These are phyloP conservation scores for Parthenolecanium corni DNA, from an alignment of 2,888 invertebrate genomes.

Conservation along the genomic window DNA sequence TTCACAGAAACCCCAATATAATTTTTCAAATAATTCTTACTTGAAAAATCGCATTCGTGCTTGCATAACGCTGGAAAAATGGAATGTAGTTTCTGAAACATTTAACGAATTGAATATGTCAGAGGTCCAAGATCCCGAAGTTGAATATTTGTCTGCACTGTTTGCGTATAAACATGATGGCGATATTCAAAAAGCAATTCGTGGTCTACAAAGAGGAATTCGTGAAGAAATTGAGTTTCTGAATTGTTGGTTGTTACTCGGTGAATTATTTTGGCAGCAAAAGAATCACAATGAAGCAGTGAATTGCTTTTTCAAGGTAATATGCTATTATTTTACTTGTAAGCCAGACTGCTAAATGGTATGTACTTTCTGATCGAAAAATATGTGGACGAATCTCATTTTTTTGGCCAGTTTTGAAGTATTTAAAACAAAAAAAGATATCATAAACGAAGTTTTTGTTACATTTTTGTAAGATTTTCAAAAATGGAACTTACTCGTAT, in stretches of 20 bases:
- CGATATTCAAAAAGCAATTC: background rate
- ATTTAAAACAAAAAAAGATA: too few relatives aligned
- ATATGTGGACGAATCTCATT: too few relatives aligned
- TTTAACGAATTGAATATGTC: background rate
- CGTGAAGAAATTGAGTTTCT: background rate
- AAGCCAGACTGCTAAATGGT: too few relatives aligned
- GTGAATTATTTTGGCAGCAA: constrained; percentile 7
- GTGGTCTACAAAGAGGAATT: background rate
- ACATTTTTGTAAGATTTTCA: too few relatives aligned
- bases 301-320: constrained; percentile 14
- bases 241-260: constrained; percentile 9
- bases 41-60: constrained; percentile 2
- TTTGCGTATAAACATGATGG: background rate
- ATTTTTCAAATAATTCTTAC: background rate
- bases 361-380: too few relatives aligned
- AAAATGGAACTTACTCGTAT: too few relatives aligned
- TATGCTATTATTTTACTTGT: background rate
- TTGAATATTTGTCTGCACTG: background rate
- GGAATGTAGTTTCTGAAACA: background rate
- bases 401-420: too few relatives aligned
- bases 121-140: background rate
- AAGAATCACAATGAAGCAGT: constrained; percentile 9
- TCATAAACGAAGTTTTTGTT: too few relatives aligned
- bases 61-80: constrained; percentile 2
- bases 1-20: background rate